Evolutionary conservation across 2,797 vertebrate genomes (phyloP), one percentile per base, ranked within the genome.

Genomic region (Chlorospingus semifuscus): DNA sequence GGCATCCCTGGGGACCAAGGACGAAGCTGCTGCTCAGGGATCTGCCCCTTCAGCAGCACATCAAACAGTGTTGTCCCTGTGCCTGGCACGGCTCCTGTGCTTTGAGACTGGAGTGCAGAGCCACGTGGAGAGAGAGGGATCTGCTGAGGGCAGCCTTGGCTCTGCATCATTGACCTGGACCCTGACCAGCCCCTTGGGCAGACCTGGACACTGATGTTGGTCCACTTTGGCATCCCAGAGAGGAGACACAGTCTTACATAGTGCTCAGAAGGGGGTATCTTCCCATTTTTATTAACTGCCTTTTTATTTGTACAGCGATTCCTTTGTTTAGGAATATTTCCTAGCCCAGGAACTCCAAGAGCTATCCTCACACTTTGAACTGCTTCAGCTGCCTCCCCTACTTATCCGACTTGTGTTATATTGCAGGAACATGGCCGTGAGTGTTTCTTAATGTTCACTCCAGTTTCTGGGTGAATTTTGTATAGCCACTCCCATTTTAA

Each of bases 361-460:
- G 26, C 42, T 86, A 1, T 20, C 3, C 24, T 79, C 19, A 5
- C 23, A 18, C 46, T 44, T n/a, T 24, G 21, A 39, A 29, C 66
- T 47, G 60, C 86, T 86, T 60, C 46, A 77, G 69, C 71, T 84
- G 52, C 20, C 4, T 77, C 29, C 88, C 70, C 47, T 79, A 8
- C 39, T 68, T 26, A 74, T 77, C 63, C 36, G 29, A 50, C 70
- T 65, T 82, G 88, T 20, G 71, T 84, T 72, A 9, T 1, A 13
- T 59, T 86, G 85, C 74, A 90, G 83, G 59, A 93, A 87, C 81
- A 21, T 81, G 84, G 87, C 81, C 49, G 22, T 60, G 61, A 77
- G 29, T 30, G 61, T 55, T 87, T 84, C 83, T 69, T 77, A 44
- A 69, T 86, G 70, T 59, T 89, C 71, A 24, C 16, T 77, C 36